phyloP scores from a whole-genome alignment of 2,797 vertebrate species.

The Danio albolineatus region DNA sequence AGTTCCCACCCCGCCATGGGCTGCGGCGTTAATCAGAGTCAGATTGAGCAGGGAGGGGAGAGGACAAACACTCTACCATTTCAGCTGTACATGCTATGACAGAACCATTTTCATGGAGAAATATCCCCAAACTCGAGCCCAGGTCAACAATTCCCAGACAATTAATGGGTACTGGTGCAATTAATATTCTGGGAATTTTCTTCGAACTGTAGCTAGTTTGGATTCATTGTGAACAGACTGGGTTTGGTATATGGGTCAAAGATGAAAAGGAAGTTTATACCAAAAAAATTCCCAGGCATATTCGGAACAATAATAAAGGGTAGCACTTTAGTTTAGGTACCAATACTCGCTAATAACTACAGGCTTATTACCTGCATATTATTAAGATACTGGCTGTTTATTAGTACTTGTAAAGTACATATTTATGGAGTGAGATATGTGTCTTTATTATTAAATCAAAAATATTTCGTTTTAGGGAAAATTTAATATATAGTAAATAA shows the following conservation, averaged over 20 bases:
- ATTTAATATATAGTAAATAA: too few relatives aligned
- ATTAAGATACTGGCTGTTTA: too few relatives aligned
- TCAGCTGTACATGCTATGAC: constrained; percentile 48
- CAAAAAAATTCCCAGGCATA: too few relatives aligned
- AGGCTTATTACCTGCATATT: too few relatives aligned
- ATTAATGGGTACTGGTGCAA: constrained; percentile 17
- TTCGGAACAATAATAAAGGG: too few relatives aligned
- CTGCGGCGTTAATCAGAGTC: constrained; percentile 78
- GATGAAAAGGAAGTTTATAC: too few relatives aligned
- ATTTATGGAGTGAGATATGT: too few relatives aligned
- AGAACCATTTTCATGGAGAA: constrained; percentile 41
- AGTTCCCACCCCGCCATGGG: constrained; percentile 77
- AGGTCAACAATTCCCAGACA: constrained; percentile 37
- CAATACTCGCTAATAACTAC: too few relatives aligned
- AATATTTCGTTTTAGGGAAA: too few relatives aligned
- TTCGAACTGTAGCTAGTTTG: background rate
- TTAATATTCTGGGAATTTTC: constrained; percentile 31
- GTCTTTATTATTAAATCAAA: too few relatives aligned
- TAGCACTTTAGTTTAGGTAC: too few relatives aligned
- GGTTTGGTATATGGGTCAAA: background rate
- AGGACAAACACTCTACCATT: constrained; percentile 45
- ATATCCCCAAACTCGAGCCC: constrained; percentile 25
- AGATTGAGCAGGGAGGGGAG: constrained; percentile 66
- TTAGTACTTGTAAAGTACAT: too few relatives aligned
- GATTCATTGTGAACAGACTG: background rate